Evolutionary conservation across 2,888 invertebrate species (phyloP), one percentile per base, ranked within the genome.

Genomic region (Noctua comes): DNA sequence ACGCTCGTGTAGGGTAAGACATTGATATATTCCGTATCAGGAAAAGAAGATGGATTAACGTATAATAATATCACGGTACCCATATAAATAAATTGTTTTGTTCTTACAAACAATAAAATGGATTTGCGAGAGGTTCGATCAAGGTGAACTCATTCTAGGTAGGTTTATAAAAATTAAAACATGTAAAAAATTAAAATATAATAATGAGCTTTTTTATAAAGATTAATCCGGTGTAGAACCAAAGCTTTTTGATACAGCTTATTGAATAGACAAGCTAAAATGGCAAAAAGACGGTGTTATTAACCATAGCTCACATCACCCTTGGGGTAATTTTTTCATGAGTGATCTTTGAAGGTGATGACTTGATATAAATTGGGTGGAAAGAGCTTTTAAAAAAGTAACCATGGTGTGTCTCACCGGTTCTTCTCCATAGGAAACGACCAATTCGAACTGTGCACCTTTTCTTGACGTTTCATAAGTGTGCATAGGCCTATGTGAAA

Each of bases 1-100:
- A 84, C 75, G 65, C 64, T 64, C 48, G 48, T 68, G 68, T 46
- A 24, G 73, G 70, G 71, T 70, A 77, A 73, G 40, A 65, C 68
- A 57, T 73, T 85, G 66, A 80, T 83, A 43, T 59, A 76, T 74
- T 65, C 43, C 51, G 31, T 62, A 51, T 51, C 10, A 65, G 59
- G 54, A 48, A 73, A 84, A 64, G 46, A 70, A 73, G n/a, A 82
- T 70, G 51, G 59, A 73, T 69, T 77, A 62, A 46, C n/a, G 36
- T 78, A 8, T 68, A 48, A 59, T 62, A 77, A 77, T 68, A 59
- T 48, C 21, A 24, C 3, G 16, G 3, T 48, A 21, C 27, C 5
- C 51, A 69, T 36, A 68, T 40, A 73, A 40, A 73, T 51, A 73
- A 68, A 54, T 54, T 43, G 70, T 46, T 16, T 57, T 57, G 11